Evolutionary conservation across 2,888 invertebrate genomes (phyloP), one percentile per base, ranked within the genome.

Genomic region (Helicoverpa assulta): DNA sequence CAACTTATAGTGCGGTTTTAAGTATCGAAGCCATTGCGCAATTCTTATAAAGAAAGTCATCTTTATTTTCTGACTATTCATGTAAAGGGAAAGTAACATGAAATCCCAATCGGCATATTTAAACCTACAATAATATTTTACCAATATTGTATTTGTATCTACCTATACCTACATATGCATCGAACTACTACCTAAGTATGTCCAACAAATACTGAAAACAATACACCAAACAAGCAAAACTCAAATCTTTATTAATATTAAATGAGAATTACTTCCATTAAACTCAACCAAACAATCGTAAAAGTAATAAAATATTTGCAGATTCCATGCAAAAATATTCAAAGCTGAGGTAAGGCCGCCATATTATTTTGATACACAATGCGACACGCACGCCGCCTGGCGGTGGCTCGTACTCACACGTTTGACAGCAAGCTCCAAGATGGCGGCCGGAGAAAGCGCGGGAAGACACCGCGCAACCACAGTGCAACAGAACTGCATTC

Each of bases 341-440:
- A 93, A 91, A 91, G 85, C 84, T 67, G 82, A 86, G 87, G 86
- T 88, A 83, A 86, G 89, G 88, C 89, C 71, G 93, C 93, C 94
- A 92, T 92, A 89, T 91, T 91, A 91, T 87, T 85, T 86, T 80
- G 79, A 84, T 81, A 85, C 71, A 80, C 76, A 82, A 81, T 81
- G 90, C 91, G 92, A 90, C 93, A 92, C 91, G 93, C 91, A 91
- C 95, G 95, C 95, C 95, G 90, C 91, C 94, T 93, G 82, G 92
- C 90, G 95, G 93, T 82, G 71, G 82, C 69, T 72, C 80, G 76
- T 89, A 90, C 90, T 91, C 88, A 90, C 91, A 90, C 89, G 82
- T 81, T 80, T 82, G 92, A 89, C 92, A 92, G 91, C 86, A 81
- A 81, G 81, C 84, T 84, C 84, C 93, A 94, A 94, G 92, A 94